Percentiles rank a stretch among this genome's conserved stretches.
Evolutionary conservation across 1,140 invertebrate species (phyloP).

Genomic region (Conus ventricosus): DNA sequence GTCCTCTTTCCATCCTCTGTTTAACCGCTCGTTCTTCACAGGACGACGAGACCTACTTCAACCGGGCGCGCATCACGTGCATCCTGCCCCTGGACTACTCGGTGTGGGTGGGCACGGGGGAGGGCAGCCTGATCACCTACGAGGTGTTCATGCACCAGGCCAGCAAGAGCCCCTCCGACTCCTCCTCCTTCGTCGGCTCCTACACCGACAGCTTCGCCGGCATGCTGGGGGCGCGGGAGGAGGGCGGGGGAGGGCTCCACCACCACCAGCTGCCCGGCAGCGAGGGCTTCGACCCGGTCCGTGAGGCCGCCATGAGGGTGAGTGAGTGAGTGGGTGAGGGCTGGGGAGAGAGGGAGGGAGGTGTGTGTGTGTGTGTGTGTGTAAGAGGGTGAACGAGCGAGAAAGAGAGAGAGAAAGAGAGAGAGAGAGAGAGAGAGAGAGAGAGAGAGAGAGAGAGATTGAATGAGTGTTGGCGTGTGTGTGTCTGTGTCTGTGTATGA

Average conservation of each 20-base stretch:
- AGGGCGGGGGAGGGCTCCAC: background rate
- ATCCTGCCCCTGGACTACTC: slow-evolving; percentile 73
- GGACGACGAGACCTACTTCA: slow-evolving; percentile 73
- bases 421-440: background rate
- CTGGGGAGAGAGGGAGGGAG: background rate
- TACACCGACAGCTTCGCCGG: slow-evolving; percentile 35
- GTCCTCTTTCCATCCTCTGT: no score
- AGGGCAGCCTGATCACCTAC: slow-evolving; percentile 77
- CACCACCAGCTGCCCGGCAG: background rate
- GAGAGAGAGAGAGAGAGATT: no score
- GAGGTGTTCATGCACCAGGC: slow-evolving; percentile 57
- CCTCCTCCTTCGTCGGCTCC: slow-evolving; percentile 56
- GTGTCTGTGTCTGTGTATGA: no score
- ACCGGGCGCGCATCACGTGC: slow-evolving; percentile 73
- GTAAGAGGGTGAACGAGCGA: background rate
- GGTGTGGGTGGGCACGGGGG: slow-evolving; percentile 78
- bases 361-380: background rate
- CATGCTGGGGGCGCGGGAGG: slow-evolving; percentile 5
- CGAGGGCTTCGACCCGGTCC: slow-evolving; percentile 39
- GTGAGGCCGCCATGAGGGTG: slow-evolving; percentile 50
- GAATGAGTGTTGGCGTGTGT: background rate
- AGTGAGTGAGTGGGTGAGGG: slow-evolving; percentile 31
- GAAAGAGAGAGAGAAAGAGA: background rate
- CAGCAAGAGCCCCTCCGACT: slow-evolving; percentile 61
- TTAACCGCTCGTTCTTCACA: slow-evolving; percentile 6